These are phyloP conservation scores for Patella vulgata DNA, from an alignment of 1,140 invertebrate genomes.

Conservation along the genomic window DNA sequence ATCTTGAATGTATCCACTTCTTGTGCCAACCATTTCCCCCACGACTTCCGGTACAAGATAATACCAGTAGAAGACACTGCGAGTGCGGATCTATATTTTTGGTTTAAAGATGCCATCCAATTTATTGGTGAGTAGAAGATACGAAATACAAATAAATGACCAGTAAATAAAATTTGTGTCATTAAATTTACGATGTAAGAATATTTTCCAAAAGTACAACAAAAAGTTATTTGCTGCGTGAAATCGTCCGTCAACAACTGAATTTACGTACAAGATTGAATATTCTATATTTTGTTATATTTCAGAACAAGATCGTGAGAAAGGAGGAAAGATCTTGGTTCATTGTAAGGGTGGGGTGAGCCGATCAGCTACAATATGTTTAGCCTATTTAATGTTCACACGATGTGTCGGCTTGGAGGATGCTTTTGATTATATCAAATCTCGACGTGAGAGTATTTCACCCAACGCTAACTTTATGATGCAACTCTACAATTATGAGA, in stretches of 20 bases:
- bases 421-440: constrained; percentile 88
- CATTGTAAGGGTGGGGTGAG: constrained; percentile 97
- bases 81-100: constrained; percentile 58
- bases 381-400: constrained; percentile 94
- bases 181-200: not conserved
- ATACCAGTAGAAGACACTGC: constrained; percentile 65
- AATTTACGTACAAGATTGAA: no score
- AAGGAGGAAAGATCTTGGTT: constrained; percentile 83
- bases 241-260: no score
- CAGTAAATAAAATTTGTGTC: not conserved
- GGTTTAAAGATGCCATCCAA: constrained; percentile 64
- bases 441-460: constrained; percentile 87
- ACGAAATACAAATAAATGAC: not conserved
- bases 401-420: constrained; percentile 83
- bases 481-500: constrained; percentile 72
- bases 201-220: no score
- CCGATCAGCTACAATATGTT: constrained; percentile 91
- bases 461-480: constrained; percentile 80
- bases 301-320: constrained; percentile 85
- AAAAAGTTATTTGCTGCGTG: no score
- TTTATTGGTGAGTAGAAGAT: constrained; percentile 64
- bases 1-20: constrained; percentile 66
- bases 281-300: no score
- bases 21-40: constrained; percentile 65
- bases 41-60: constrained; percentile 63